phyloP scores from a whole-genome alignment of 1,140 invertebrate species.

The Eriocheir sinensis region DNA sequence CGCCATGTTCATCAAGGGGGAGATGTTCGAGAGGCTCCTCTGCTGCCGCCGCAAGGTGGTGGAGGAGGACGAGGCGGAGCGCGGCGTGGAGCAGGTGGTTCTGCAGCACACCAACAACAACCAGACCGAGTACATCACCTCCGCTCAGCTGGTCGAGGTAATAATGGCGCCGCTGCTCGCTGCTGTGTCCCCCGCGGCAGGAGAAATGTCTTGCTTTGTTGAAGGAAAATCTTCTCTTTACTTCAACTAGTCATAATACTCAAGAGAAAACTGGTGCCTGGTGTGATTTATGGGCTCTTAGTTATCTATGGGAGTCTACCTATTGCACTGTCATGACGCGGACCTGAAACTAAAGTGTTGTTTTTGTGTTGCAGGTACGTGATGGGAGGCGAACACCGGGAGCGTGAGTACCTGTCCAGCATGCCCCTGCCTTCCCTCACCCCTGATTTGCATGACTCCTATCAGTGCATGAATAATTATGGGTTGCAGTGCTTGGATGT shows the following conservation, averaged over 20 bases:
- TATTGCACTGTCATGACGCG: too few species aligned
- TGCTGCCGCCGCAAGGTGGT: constrained; percentile 71
- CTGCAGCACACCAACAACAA: constrained; percentile 78
- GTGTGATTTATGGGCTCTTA: background rate
- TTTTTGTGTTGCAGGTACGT: constrained; percentile 48
- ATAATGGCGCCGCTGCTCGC: background rate
- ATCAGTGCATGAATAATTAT: too few species aligned
- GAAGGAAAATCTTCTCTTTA: background rate
- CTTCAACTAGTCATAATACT: background rate
- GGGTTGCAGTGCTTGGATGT: too few species aligned
- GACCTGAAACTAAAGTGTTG: background rate
- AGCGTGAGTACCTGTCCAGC: background rate
- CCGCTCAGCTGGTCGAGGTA: constrained; percentile 78
- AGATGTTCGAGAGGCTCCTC: constrained; percentile 76
- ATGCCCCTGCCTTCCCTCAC: too few species aligned
- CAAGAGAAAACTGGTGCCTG: background rate
- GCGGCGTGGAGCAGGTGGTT: constrained; percentile 66
- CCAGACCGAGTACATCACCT: constrained; percentile 76
- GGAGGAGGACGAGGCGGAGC: constrained; percentile 70
- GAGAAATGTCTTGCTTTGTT: background rate
- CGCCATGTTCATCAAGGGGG: constrained; percentile 76
- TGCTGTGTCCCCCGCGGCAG: background rate
- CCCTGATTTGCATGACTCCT: too few species aligned
- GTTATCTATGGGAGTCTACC: background rate
- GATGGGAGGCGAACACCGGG: background rate